These are phyloP conservation scores for Aphis craccivora DNA, from an alignment of 1,140 invertebrate species.

Conservation along the genomic window DNA sequence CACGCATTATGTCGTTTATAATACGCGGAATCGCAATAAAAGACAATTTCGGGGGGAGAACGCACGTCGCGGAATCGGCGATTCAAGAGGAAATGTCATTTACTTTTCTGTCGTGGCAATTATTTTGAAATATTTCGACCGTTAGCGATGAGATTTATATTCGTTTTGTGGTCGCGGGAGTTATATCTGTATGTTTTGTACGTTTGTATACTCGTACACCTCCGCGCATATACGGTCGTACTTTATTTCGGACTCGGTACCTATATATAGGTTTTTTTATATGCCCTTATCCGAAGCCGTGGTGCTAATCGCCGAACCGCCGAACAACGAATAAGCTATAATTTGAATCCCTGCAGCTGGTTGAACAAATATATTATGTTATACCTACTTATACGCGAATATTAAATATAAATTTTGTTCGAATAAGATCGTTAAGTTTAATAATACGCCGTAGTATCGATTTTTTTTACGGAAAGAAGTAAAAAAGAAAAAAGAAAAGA, in stretches of 20 bases:
- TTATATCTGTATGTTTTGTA: no score
- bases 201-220: no score
- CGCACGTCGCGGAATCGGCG: neutral
- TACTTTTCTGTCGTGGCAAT: neutral
- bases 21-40: neutral
- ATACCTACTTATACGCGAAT: neutral
- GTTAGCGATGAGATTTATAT: neutral
- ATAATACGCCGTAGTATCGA: neutral
- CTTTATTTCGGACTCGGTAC: neutral
- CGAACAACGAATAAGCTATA: neutral
- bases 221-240: no score
- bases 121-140: slow-evolving; percentile 11
- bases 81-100: neutral
- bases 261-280: neutral
- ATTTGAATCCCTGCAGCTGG: neutral
- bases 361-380: neutral
- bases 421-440: neutral
- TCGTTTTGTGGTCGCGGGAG: neutral
- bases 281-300: no score
- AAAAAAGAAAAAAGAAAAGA: neutral
- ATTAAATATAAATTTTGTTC: no score
- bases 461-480: neutral
- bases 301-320: neutral
- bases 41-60: neutral
- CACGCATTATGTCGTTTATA: no score